Evolutionary conservation across 2,797 vertebrate genomes (phyloP).

Genomic region (Chiloscyllium punctatum): DNA sequence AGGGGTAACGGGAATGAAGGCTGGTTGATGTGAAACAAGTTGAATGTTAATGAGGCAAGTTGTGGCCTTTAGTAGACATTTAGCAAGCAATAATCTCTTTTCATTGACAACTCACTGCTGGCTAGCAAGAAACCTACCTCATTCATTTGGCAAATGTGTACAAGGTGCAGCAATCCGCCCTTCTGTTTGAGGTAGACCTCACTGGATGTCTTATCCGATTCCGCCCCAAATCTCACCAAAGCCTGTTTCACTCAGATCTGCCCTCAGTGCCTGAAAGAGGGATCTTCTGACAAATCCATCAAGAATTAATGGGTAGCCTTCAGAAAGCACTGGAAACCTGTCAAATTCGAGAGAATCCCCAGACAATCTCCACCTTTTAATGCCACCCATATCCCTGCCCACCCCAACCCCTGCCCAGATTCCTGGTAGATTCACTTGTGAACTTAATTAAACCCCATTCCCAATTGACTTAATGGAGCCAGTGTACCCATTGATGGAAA

Average conservation of each 20-base stretch:
- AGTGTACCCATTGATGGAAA: background rate
- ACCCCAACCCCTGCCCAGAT: no score
- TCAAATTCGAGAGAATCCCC: background rate
- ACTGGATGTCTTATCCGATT: no score
- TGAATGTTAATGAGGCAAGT: background rate
- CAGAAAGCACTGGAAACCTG: background rate
- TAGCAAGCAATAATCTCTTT: no score
- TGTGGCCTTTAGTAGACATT: background rate
- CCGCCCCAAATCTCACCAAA: no score
- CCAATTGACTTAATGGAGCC: background rate
- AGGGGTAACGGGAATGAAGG: background rate
- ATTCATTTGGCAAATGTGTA: no score
- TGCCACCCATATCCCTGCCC: no score
- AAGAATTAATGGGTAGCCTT: background rate
- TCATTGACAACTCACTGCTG: no score
- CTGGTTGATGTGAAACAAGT: background rate
- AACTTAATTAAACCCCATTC: background rate
- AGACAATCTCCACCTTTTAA: no score
- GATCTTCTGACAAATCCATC: background rate
- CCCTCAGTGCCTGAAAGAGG: background rate
- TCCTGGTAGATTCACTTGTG: background rate
- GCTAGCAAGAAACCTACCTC: no score
- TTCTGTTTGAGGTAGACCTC: no score
- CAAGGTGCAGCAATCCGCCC: no score
- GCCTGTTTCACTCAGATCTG: no score